Conservation (phyloP, 2,797 vertebrate species). For the Toxotes lorentzi region DNA sequence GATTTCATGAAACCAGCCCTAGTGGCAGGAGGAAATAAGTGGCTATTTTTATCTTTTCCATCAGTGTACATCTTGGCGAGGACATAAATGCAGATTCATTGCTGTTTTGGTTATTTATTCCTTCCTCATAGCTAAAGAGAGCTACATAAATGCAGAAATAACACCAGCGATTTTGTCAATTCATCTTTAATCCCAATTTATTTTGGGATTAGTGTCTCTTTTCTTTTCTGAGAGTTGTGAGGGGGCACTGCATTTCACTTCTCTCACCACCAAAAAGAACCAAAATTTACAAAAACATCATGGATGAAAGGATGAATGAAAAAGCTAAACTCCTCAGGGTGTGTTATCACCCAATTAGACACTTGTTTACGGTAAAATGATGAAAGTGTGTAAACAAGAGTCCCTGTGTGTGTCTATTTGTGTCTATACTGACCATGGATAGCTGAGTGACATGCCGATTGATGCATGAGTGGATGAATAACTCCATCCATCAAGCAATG, state of each 20-base stretch:
- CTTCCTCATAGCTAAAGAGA: background rate
- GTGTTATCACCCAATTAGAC: background rate
- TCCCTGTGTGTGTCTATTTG: background rate
- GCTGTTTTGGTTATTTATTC: background rate
- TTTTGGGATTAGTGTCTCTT: background rate
- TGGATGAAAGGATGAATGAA: background rate
- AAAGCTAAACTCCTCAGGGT: background rate
- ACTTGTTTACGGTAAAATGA: slow-evolving; percentile 1
- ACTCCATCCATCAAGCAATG: background rate
- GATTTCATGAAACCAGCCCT: slow-evolving; percentile 29
- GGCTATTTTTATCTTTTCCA: slow-evolving; percentile 34
- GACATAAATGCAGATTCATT: background rate
- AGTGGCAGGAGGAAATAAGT: background rate
- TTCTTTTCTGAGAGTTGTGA: background rate
- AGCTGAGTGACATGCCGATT: background rate
- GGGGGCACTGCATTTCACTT: background rate
- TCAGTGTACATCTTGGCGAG: background rate
- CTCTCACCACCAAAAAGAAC: background rate
- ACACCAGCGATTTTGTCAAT: background rate
- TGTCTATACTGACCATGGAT: background rate
- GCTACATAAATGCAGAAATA: background rate
- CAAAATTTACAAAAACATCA: background rate
- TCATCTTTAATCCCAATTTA: background rate
- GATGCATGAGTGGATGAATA: slow-evolving; percentile 1
- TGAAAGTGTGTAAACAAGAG: slow-evolving; percentile 18